Base-by-base conservation (phyloP, 1,140 invertebrate genomes). In the Papilio glaucus region DNA sequence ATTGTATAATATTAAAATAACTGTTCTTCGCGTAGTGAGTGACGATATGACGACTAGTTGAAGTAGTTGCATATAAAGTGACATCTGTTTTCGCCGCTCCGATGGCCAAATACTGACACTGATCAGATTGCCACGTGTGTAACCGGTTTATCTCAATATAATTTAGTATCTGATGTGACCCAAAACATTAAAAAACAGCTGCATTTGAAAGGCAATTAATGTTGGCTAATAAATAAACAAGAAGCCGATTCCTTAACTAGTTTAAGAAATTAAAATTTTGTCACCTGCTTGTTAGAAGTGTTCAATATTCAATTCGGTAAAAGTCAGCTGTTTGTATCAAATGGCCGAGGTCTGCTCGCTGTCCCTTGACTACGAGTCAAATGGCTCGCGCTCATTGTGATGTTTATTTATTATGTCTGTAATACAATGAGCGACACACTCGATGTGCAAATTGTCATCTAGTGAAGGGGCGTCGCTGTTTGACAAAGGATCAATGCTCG, bases 391-490 rank as follows among this genome's bases (percentile, higher is more conserved):
- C 76, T 77, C 77, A 81, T 92, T 90, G 85, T 90, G 79, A 83
- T 88, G 83, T 90, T 87, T 90, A 91, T 92, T 92, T 91, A 85
- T 89, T 85, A 90, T 85, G 80, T 82, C 60, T 21, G 70, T 81
- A 85, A 88, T 77, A 87, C 87, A 92, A 92, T 85, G 75, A 68
- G 18, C n/a, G 65, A 79, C 84, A 78, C 73, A 85, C 83, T 85
- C 78, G 77, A 91, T 78, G 84, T 85, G 84, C 88, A 90, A 92
- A 91, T 93, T 91, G 85, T 91, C 80, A 87, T 90, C 87, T 87
- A 88, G 86, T 87, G 80, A 84, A 87, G 78, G 73, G 73, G 82
- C 80, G 69, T 75, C 86, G 88, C 88, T 86, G 87, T 85, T 87
- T 79, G 72, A 90, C 87, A 91, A 90, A 81, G 72, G 88, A 76